A percentile compares a stretch with the other conserved stretches of the same genome.
Evolutionary conservation across 2,113 vertebrate species (phyloP).

Genomic region (Philantomba maxwellii): DNA sequence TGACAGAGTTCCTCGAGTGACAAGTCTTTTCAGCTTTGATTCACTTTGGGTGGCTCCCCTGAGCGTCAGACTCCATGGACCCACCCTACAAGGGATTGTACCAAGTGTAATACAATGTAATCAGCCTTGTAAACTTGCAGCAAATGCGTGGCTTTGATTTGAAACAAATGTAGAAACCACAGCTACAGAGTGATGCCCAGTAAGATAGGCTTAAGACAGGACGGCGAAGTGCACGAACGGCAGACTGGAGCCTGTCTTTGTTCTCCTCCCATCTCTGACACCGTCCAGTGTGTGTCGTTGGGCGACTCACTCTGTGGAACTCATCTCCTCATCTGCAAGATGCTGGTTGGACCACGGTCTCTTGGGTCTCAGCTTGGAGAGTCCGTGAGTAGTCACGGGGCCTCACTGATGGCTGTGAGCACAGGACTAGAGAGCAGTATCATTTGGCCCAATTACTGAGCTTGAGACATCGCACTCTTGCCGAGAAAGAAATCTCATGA

Average conservation of each 20-base stretch:
- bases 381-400: not conserved
- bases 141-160: not conserved
- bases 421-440: not conserved
- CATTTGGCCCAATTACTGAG: not conserved
- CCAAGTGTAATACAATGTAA: not conserved
- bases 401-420: not conserved
- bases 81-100: accelerated
- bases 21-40: not conserved
- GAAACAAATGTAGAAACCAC: not conserved
- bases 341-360: not conserved
- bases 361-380: not conserved
- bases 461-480: not conserved
- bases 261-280: too few relatives aligned
- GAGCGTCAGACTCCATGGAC: not conserved
- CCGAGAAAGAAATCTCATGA: not conserved
- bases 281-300: not conserved
- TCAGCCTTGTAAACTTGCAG: not conserved
- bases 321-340: not conserved
- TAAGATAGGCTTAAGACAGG: not conserved
- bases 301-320: not conserved
- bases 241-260: accelerated
- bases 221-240: accelerated
- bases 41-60: not conserved
- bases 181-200: not conserved
- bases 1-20: not conserved